phyloP scores from a whole-genome alignment of 2,888 invertebrate species.

The Serrognathus titanus region DNA sequence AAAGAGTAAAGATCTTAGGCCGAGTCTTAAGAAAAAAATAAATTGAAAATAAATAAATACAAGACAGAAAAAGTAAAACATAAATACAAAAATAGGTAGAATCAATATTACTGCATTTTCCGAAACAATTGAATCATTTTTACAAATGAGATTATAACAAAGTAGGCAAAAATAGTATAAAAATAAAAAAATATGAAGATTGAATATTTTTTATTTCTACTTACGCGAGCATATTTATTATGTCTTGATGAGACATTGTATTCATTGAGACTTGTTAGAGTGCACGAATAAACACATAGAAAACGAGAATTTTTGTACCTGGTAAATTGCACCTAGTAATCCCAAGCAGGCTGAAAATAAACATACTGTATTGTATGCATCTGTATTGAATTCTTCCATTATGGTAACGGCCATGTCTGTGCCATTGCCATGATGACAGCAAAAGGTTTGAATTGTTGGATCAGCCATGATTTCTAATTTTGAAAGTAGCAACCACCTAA shows the following conservation, averaged over 20 bases:
- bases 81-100: too few relatives aligned
- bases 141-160: too few relatives aligned
- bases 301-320: constrained; percentile 52
- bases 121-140: too few relatives aligned
- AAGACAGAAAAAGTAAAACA: too few relatives aligned
- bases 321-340: constrained; percentile 72
- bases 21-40: background rate
- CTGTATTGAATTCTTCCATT: constrained; percentile 71
- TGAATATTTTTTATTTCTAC: too few relatives aligned
- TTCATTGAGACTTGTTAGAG: background rate
- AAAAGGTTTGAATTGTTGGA: constrained; percentile 81
- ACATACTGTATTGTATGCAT: constrained; percentile 71
- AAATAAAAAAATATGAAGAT: too few relatives aligned
- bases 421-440: constrained; percentile 64
- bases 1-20: constrained; percentile 22
- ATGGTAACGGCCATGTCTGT: constrained; percentile 63
- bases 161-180: too few relatives aligned
- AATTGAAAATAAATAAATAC: background rate
- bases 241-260: background rate
- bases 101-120: too few relatives aligned
- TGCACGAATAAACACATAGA: background rate
- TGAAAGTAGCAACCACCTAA: too few relatives aligned
- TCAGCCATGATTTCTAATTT: constrained; percentile 61
- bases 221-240: background rate
- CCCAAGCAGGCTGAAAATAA: constrained; percentile 71